Evolutionary conservation across 1,140 invertebrate genomes (phyloP), one percentile per base, ranked within the genome.

Genomic region (Oryzaephilus surinamensis): DNA sequence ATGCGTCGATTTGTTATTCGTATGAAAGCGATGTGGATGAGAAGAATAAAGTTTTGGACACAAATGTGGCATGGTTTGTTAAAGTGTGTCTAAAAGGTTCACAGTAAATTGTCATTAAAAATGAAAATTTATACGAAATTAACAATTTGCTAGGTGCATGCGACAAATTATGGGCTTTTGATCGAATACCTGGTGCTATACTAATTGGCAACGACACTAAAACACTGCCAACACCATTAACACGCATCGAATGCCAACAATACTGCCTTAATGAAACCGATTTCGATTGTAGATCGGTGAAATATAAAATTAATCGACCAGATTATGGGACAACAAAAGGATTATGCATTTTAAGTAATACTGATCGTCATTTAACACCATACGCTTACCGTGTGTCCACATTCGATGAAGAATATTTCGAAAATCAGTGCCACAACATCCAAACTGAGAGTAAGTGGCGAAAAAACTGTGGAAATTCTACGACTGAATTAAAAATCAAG

Each of bases 371-470:
- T 52, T 65, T 73, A 6, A 66, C 72, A 39, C 74, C 76, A 1
- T 72, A 72, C 48, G 69, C 72, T 1, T 79, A 72, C 41, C 57
- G 74, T 17, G 72, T 72, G 0, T 72, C 73, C 4, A 72, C 70
- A 41, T 72, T 67, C 39, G 67, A 74, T 33, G 74, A 73, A 17
- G 68, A 75, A 45, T 79, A 79, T 45, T 68, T 77, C 37, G 76
- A 77, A 51, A 76, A 76, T 57, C 73, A 76, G 50, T 77, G 76
- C 47, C 50, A 64, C 8, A 65, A 38, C 14, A 16, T 37, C 4
- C 7, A 28, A 10, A 24, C 12, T 14, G 16, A 17, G 16, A 24
- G 14, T 38, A 31, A 7, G 14, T n/a, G n/a, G n/a, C n/a, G n/a
- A n/a, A n/a, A 10, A 4, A 31, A 12, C 15, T 12, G 4, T 31